A percentile compares a stretch with the other conserved stretches of the same genome.
Evolutionary conservation across 2,797 vertebrate species (phyloP).

Genomic region (Danio choprae): DNA sequence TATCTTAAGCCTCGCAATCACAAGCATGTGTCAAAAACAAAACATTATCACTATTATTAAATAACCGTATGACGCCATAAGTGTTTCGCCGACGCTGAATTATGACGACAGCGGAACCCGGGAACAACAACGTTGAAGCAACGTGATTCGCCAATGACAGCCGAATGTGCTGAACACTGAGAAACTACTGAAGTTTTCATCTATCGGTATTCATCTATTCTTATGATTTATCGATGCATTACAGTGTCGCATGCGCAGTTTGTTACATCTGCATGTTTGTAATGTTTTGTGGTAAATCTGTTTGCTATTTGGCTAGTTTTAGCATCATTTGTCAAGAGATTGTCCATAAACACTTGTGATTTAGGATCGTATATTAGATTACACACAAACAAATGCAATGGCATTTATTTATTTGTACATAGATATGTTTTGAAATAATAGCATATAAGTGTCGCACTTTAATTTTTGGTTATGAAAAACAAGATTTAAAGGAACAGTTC

Average conservation of each 20-base stretch:
- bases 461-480: background rate
- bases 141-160: constrained; percentile 64
- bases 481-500: background rate
- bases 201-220: background rate
- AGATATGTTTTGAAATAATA: background rate
- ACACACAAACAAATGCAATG: background rate
- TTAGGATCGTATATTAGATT: background rate
- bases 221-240: background rate
- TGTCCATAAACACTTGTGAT: background rate
- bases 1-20: too few species aligned
- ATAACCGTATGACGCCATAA: constrained; percentile 25
- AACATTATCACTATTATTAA: background rate
- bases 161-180: background rate
- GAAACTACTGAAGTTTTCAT: background rate
- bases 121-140: constrained; percentile 73
- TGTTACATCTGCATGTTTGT: background rate
- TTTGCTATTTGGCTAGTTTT: background rate
- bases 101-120: constrained; percentile 61
- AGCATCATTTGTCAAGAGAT: background rate
- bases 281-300: background rate
- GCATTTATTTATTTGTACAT: background rate
- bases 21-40: too few species aligned
- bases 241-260: background rate
- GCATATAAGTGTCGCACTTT: background rate
- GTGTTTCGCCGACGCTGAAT: constrained; percentile 57